A percentile compares a stretch with the other conserved stretches of the same genome.
These are phyloP conservation scores for Neogobius melanostomus DNA, from an alignment of 2,113 vertebrate species.

Conservation along the genomic window DNA sequence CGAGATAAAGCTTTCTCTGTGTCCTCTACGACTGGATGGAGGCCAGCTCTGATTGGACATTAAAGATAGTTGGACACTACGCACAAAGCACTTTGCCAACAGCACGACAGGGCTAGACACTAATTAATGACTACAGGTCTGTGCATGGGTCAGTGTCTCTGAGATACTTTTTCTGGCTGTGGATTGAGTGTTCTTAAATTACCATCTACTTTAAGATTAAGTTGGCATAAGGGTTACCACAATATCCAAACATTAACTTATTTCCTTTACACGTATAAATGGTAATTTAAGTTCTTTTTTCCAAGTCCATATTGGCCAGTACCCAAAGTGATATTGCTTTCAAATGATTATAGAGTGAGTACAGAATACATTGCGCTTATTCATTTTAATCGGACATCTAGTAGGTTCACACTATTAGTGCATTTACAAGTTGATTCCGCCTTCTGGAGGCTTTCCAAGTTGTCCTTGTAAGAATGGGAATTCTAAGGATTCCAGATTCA, in stretches of 20 bases:
- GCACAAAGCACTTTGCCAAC: constrained; percentile 25
- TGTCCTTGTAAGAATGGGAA: too few relatives aligned
- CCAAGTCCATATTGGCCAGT: too few relatives aligned
- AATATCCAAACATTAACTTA: background rate
- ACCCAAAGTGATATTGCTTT: too few relatives aligned
- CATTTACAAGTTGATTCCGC: too few relatives aligned
- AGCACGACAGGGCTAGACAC: constrained; percentile 17
- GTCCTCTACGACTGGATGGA: constrained; percentile 25
- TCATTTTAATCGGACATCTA: too few relatives aligned
- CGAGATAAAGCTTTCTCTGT: constrained; percentile 17
- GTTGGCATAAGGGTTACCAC: background rate
- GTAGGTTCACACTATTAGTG: too few relatives aligned
- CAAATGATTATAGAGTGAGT: too few relatives aligned
- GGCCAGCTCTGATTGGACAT: constrained; percentile 36
- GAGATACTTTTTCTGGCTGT: constrained; percentile 9
- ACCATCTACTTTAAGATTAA: background rate
- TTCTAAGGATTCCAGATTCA: too few relatives aligned
- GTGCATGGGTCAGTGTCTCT: constrained; percentile 7
- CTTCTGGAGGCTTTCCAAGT: too few relatives aligned
- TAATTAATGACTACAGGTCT: constrained; percentile 34
- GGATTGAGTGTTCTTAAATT: background rate
- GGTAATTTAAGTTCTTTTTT: too few relatives aligned
- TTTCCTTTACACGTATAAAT: background rate
- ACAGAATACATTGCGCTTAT: too few relatives aligned
- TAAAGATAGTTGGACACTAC: constrained; percentile 24